phyloP scores from a whole-genome alignment of 2,113 vertebrate species.

The Caranx ignobilis region DNA sequence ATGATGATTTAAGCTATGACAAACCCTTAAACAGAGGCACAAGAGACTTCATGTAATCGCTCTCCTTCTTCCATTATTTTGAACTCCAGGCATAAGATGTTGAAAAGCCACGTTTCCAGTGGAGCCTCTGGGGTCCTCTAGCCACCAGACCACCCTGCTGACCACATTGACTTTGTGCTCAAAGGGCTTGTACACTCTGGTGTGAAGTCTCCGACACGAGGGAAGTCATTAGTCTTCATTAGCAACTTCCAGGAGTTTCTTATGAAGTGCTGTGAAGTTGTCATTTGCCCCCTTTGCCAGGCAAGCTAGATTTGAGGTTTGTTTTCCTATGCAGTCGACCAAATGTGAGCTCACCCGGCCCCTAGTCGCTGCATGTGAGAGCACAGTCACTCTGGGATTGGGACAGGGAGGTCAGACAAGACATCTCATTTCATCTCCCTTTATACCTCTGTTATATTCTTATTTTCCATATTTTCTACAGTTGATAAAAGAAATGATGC shows the following conservation, averaged over 20 bases:
- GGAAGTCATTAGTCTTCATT: slow-evolving; percentile 87
- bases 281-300: slow-evolving; percentile 81
- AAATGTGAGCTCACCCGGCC: slow-evolving; percentile 77
- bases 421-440: neutral
- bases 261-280: slow-evolving; percentile 86
- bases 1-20: neutral
- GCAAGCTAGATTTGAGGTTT: slow-evolving; percentile 76
- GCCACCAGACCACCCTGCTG: slow-evolving; percentile 69
- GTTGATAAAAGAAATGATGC: neutral
- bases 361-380: slow-evolving; percentile 3
- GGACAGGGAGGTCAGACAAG: neutral
- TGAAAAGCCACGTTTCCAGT: too few species aligned
- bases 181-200: slow-evolving; percentile 75
- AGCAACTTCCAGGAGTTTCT: slow-evolving; percentile 86
- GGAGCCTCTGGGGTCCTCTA: slow-evolving; percentile 4
- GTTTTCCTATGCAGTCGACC: slow-evolving; percentile 81
- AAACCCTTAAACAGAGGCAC: too few species aligned
- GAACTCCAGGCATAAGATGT: neutral
- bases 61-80: neutral
- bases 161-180: slow-evolving; percentile 60
- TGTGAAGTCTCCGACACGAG: slow-evolving; percentile 80
- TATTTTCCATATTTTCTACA: neutral
- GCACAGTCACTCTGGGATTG: neutral
- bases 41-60: too few species aligned
- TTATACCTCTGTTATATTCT: neutral